Evolutionary conservation across 2,113 vertebrate genomes (phyloP), one percentile per base, ranked within the genome.

Genomic region (Oreochromis tanganicae): DNA sequence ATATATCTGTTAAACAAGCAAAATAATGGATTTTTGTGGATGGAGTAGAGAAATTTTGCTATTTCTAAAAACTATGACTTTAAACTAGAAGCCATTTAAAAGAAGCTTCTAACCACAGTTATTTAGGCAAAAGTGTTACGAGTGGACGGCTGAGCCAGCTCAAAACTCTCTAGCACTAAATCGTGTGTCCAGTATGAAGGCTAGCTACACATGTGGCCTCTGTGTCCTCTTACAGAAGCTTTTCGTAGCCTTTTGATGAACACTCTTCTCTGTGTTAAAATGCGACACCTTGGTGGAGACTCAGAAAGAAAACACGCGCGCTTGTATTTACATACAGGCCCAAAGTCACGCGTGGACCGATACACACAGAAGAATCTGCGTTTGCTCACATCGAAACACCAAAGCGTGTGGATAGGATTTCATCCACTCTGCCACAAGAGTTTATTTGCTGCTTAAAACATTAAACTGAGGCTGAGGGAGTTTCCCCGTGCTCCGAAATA

Each of bases 371-470:
- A 34, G 19, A 78, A 57, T 83, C 54, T 17, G 41, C 9, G 1
- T 38, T 85, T 12, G 2, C 27, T 91, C 79, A 82, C 84, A 84
- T 90, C 34, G 21, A 71, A 91, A 89, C 85, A 87, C 41, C 29
- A 21, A 82, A 71, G 92, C 27, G 50, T 2, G 5, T 46, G 92
- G 93, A 87, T 93, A 29, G 6, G n/a, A 36, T 95, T 95, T 94
- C 93, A 86, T 92, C 75, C 75, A 36, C 78, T 91, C 83, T 85
- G 87, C 82, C 86, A 4, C 5, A 9, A 81, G 80, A 87, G 82
- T 94, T 94, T 93, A 93, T 93, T 89, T 92, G 92, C 86, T 90
- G 85, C 89, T 82, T 92, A 86, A 93, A 93, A 92, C 80, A 50
- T 92, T 84, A 81, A 85, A 71, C 82, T 73, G 81, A 91, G 86